A percentile compares a stretch with the other conserved stretches of the same genome.
Evolutionary conservation across 2,888 invertebrate genomes (phyloP).

Genomic region (Chymomyza fuscimana): DNA sequence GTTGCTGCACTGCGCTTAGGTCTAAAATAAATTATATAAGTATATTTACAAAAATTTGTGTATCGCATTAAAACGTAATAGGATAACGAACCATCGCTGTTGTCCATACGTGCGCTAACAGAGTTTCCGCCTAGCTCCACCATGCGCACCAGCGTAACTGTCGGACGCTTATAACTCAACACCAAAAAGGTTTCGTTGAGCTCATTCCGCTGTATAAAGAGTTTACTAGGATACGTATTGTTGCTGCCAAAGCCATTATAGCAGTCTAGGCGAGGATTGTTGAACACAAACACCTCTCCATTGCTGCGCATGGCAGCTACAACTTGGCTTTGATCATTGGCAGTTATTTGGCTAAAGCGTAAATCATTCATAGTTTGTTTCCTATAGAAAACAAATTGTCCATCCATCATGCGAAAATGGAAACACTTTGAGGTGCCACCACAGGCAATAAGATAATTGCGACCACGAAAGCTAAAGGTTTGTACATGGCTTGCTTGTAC

Average conservation of each 20-base stretch:
- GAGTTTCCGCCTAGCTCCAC: conserved; percentile 59
- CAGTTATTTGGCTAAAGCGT: conserved; percentile 59
- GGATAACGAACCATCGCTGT: conserved; percentile 40
- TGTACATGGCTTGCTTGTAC: conserved; percentile 57
- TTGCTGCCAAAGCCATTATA: conserved; percentile 65
- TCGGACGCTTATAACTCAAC: conserved; percentile 49
- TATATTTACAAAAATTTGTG: background rate
- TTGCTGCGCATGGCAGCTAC: conserved; percentile 62
- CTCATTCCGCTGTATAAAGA: conserved; percentile 57
- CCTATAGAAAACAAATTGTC: conserved; percentile 64
- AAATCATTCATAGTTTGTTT: conserved; percentile 60
- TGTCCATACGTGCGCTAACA: conserved; percentile 36
- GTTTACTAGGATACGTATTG: conserved; percentile 48
- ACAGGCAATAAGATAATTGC: conserved; percentile 72
- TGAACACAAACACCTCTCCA: conserved; percentile 66
- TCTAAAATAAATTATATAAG: conserved; percentile 36
- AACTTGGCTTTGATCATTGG: conserved; percentile 51
- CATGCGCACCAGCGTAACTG: conserved; percentile 60
- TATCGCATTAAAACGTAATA: too few species aligned
- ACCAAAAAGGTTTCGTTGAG: conserved; percentile 65
- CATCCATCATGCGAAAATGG: conserved; percentile 70
- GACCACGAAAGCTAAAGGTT: conserved; percentile 59
- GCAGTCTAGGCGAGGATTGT: conserved; percentile 71
- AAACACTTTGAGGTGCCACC: conserved; percentile 44
- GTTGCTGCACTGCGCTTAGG: conserved; percentile 60